Evolutionary conservation across 2,797 vertebrate species (phyloP), one percentile per base, ranked within the genome.

Genomic region (Anguilla megastoma): DNA sequence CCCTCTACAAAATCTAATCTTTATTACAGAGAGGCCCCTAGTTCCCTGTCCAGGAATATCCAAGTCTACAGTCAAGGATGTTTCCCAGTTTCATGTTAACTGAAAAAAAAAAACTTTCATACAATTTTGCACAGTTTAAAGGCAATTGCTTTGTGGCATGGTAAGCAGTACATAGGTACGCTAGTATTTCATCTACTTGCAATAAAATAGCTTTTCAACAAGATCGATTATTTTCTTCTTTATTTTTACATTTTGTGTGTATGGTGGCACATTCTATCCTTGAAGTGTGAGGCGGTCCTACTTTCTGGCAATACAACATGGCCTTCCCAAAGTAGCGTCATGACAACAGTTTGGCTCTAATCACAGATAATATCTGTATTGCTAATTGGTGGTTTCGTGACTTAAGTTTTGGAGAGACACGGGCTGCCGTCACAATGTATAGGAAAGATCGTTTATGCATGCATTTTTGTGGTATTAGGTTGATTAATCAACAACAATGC

Each of bases 401-500:
- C 69, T 74, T 27, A 41, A 36, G 33, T 76, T n/a, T 76, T 33
- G 14, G 74, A 76, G 18, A 36, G 33, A 36, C 30, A 74, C 69
- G 36, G 33, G 74, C 36, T 76, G 74, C 33, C 18, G 41, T n/a
- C 33, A 76, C 74, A 76, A 16, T 71, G 66, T 21, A 41, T 21
- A 52, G 36, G 71, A 9, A 41, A 76, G 10, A 76, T 41, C 12
- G 33, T 18, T 76, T 33, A 36, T 76, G 71, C 30, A 36, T 76
- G 71, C 71, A 76, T 76, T 76, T 76, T 76, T 76, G 71, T 76
- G 74, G 74, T 76, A 33, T 45, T 33, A 21, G 33, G 33, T 5
- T 76, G 74, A 41, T 76, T 76, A 76, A 76, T 76, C 30, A 76
- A 76, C 2, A 3, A 33, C 30, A 74, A 33, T 74, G 69, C 30